Conservation (phyloP, 2,888 invertebrate species). For the Keiferia lycopersicella region DNA sequence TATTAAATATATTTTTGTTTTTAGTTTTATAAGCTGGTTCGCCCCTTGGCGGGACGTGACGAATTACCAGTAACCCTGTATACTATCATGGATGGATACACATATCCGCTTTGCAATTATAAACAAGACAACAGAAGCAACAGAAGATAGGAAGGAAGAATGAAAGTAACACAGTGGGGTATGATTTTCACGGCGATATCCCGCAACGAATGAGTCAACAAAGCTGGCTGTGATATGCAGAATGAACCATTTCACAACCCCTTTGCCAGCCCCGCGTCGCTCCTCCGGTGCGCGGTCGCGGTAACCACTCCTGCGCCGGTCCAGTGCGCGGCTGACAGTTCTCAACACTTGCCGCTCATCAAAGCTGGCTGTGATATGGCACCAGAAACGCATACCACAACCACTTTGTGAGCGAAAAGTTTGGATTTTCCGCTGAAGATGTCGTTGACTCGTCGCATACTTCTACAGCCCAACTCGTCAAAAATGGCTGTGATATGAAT, state of each 20-base stretch:
- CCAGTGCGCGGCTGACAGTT: conserved; percentile 7
- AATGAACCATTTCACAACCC: conserved; percentile 90
- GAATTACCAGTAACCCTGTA: no score
- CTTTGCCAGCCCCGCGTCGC: conserved; percentile 83
- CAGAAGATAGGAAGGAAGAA: not conserved
- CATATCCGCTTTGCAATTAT: no score
- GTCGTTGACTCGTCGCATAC: conserved; percentile 40
- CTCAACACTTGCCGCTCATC: conserved; percentile 87
- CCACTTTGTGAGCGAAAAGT: conserved; percentile 93
- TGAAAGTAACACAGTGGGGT: not conserved
- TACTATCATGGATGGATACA: no score
- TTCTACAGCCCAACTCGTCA: conserved; percentile 91
- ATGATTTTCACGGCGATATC: conserved; percentile 10
- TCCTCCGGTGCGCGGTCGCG: not conserved
- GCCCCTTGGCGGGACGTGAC: no score
- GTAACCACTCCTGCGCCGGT: not conserved
- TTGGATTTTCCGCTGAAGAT: conserved; percentile 28
- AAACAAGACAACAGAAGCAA: no score
- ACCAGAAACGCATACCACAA: conserved; percentile 87
- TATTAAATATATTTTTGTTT: no score
- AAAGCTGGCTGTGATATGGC: conserved; percentile 99
- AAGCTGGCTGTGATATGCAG: conserved; percentile 98
- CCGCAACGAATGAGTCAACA: conserved; percentile 52
- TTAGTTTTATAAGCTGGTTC: no score
- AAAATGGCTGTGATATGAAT: conserved; percentile 96